Evolutionary conservation across 2,797 vertebrate species (phyloP).

Genomic region (Podarcis siculus): DNA sequence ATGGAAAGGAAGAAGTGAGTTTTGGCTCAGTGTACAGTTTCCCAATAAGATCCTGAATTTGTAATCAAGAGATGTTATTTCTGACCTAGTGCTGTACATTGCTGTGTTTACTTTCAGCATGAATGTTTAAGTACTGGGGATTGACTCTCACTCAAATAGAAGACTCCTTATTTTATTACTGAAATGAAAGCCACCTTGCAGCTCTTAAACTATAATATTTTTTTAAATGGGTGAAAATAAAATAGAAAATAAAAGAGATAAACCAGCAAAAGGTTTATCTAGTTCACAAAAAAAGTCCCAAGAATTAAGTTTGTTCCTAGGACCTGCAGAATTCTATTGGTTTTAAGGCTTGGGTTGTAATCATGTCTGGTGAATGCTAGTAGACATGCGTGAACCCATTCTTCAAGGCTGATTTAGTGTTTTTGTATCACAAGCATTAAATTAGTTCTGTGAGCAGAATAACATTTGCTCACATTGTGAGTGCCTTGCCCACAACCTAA

Average conservation of each 20-base stretch:
- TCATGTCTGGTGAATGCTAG: slow-evolving; percentile 66
- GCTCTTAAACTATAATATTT: slow-evolving; percentile 57
- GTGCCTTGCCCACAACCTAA: slow-evolving; percentile 77
- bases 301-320: slow-evolving; percentile 50
- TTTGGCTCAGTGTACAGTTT: slow-evolving; percentile 65
- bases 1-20: slow-evolving; percentile 44
- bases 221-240: slow-evolving; percentile 62
- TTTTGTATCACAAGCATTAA: slow-evolving; percentile 74
- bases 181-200: slow-evolving; percentile 63
- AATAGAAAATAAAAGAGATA: slow-evolving; percentile 56
- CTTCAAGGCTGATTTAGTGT: slow-evolving; percentile 71
- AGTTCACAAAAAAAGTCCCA: slow-evolving; percentile 44
- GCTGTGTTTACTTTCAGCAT: slow-evolving; percentile 66
- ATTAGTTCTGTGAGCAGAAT: slow-evolving; percentile 73
- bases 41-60: slow-evolving; percentile 53
- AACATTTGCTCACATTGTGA: slow-evolving; percentile 73
- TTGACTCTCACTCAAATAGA: slow-evolving; percentile 50
- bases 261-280: slow-evolving; percentile 49
- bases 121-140: slow-evolving; percentile 67
- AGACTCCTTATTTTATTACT: slow-evolving; percentile 72
- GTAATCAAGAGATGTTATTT: slow-evolving; percentile 55
- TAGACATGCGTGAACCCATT: slow-evolving; percentile 64
- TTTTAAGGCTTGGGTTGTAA: slow-evolving; percentile 67
- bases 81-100: slow-evolving; percentile 68
- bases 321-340: slow-evolving; percentile 55